Base-by-base conservation (phyloP, 2,113 vertebrate species). In the Sinocyclocheilus rhinocerous region DNA sequence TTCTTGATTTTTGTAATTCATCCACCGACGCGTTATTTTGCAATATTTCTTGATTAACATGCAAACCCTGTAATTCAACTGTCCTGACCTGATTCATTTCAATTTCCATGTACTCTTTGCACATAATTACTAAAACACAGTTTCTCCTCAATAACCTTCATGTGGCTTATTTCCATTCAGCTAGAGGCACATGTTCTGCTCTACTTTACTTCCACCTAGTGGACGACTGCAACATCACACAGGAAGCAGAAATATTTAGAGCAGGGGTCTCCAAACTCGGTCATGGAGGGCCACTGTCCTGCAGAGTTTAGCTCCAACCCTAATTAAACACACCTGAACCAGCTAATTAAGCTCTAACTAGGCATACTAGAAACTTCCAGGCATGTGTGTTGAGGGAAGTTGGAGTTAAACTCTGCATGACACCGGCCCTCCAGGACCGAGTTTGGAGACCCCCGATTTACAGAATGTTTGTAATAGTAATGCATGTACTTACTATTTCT, bases 141-240 rank as follows among this genome's bases (percentile, higher is more conserved):
- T 45, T 76, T 61, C 57, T 42, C 36, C n/a, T 84, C 22, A 63
- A 42, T 84, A 77, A 85, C 48, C 36, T n/a, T 84, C 20, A 26
- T 22, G 61, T 55, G 76, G 33, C 29, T 39, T 18, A n/a, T 63
- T 45, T 70, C 6, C 13, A 36, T 69, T 57, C 36, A 50, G n/a
- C 4, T 4, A 22, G 11, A n/a, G 4, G 22, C 18, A 20, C 22
- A 45, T 5, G 10, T 80, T 55, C 33, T 85, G 15, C 39, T 57
- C 16, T 73, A 48, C 45, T 83, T 50, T 55, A 76, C 75, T 73
- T 42, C 87, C 87, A 85, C 76, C 87, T 88, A 77, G 87, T 88
- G 84, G 63, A 26, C 0, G 0, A 1, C 0, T 48, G 45, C 45
- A 48, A 48, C 11, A 45, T 45, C 42, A 45, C 42, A 75, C 13